phyloP scores from a whole-genome alignment of 2,888 invertebrate species.

The Nemapogon koenigi region DNA sequence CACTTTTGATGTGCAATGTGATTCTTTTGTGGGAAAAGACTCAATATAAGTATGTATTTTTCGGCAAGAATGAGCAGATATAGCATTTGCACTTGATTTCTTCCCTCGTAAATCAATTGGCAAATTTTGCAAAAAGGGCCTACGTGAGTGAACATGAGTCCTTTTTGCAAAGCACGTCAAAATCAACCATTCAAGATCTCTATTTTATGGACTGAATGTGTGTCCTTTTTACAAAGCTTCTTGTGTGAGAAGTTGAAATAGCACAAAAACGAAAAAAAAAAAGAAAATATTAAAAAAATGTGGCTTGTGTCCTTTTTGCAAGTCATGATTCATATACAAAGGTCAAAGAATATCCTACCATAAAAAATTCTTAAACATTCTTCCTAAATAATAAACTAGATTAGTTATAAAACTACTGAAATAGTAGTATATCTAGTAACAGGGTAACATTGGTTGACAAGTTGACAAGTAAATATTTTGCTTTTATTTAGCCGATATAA shows the following conservation, averaged over 20 bases:
- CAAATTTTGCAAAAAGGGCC: background rate
- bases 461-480: too few relatives aligned
- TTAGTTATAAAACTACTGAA: too few relatives aligned
- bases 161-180: slow-evolving; percentile 5
- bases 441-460: too few relatives aligned
- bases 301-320: slow-evolving; percentile 6
- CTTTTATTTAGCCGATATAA: too few relatives aligned
- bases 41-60: background rate
- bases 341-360: too few relatives aligned
- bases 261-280: slow-evolving; percentile 6
- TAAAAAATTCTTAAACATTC: too few relatives aligned
- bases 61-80: background rate
- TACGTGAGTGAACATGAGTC: background rate
- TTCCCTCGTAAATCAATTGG: background rate
- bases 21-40: background rate
- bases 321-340: background rate
- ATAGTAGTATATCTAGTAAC: too few relatives aligned
- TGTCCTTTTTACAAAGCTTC: slow-evolving; percentile 5
- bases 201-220: slow-evolving; percentile 3
- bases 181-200: slow-evolving; percentile 3
- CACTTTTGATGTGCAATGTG: background rate
- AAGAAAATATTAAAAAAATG: slow-evolving; percentile 5
- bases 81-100: background rate
- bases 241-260: slow-evolving; percentile 6
- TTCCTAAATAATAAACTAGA: too few relatives aligned